These are phyloP conservation scores for Trogon melanurus DNA, from an alignment of 2,113 vertebrate genomes.

Conservation along the genomic window DNA sequence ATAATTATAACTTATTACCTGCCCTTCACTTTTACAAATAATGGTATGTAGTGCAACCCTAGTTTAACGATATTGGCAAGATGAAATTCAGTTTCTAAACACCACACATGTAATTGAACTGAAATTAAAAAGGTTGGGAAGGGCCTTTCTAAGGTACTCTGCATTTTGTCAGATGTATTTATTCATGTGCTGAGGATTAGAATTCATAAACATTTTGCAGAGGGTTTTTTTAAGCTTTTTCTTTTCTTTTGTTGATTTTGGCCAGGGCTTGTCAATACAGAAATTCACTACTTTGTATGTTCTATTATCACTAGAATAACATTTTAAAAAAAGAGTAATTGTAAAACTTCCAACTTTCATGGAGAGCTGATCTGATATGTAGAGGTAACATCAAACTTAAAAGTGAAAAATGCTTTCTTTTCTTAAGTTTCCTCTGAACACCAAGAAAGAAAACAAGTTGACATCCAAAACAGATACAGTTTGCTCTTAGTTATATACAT, in stretches of 20 bases:
- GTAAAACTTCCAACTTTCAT: constrained; percentile 17
- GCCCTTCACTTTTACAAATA: constrained; percentile 71
- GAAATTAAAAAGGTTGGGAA: constrained; percentile 81
- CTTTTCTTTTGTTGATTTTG: constrained; percentile 80
- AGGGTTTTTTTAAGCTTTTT: constrained; percentile 71
- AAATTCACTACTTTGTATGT: constrained; percentile 55
- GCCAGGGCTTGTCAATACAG: constrained; percentile 67
- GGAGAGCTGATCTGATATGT: not conserved
- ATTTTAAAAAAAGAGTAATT: not conserved
- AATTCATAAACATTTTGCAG: constrained; percentile 84
- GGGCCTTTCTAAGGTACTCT: constrained; percentile 73
- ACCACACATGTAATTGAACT: constrained; percentile 76
- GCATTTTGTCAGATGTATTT: constrained; percentile 86
- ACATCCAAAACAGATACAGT: not conserved
- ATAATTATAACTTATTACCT: constrained; percentile 79
- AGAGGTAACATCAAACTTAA: not conserved
- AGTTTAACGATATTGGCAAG: constrained; percentile 61
- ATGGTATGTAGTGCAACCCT: constrained; percentile 17
- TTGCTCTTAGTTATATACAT: not conserved
- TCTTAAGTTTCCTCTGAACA: not conserved
- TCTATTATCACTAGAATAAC: constrained; percentile 70
- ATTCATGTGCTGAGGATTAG: constrained; percentile 86
- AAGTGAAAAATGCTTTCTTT: not conserved
- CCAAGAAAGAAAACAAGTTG: not conserved
- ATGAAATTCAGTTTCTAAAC: constrained; percentile 62